Evolutionary conservation across 2,113 vertebrate genomes (phyloP).

Genomic region (Stercorarius parasiticus): DNA sequence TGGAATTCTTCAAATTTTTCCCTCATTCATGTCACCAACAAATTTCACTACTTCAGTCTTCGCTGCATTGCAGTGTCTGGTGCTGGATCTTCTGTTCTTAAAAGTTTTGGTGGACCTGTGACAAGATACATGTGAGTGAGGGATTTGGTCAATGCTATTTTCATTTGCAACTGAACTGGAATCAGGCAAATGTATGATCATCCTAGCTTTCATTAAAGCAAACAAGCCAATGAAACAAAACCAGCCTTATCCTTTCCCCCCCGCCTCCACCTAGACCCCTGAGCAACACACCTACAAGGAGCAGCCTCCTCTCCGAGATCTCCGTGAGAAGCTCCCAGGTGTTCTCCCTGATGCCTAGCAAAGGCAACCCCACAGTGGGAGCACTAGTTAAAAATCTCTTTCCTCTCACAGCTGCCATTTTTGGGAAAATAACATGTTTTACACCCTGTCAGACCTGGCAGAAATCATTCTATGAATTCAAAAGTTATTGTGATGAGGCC

Average conservation of each 20-base stretch:
- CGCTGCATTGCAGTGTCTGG: neutral
- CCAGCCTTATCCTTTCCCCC: neutral
- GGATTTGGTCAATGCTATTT: neutral
- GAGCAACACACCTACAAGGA: neutral
- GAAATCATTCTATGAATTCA: slow-evolving; percentile 36
- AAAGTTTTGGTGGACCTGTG: neutral
- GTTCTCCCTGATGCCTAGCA: neutral
- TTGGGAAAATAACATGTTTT: neutral
- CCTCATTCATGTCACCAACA: neutral
- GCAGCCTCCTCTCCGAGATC: neutral
- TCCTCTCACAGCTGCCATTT: neutral
- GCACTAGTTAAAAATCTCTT: neutral
- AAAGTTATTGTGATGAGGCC: slow-evolving; percentile 40
- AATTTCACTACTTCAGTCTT: neutral
- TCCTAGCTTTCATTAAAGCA: neutral
- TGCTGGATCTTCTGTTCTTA: neutral
- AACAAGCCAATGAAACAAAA: neutral
- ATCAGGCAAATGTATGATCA: neutral
- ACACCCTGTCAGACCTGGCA: slow-evolving; percentile 29
- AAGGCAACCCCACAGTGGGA: neutral
- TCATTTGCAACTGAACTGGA: neutral
- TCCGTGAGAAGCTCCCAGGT: accelerated
- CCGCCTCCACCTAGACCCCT: accelerated
- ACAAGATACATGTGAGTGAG: neutral
- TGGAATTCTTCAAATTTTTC: neutral